Percentiles rank a stretch among this genome's conserved stretches.
Conservation (phyloP, 2,113 vertebrate genomes). For the Alligator sinensis region DNA sequence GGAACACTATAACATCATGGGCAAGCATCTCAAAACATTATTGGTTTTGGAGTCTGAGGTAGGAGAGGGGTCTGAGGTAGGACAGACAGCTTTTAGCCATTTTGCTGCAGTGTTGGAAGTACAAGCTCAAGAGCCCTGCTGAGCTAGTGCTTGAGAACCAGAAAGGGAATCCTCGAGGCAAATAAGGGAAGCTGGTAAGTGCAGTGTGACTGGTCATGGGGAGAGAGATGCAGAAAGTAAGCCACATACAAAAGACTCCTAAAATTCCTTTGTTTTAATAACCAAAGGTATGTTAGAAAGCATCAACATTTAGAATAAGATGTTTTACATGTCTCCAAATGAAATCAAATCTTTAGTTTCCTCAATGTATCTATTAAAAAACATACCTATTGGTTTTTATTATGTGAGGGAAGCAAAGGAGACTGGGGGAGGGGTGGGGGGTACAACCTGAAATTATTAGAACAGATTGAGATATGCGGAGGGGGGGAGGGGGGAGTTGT, state of each 20-base stretch:
- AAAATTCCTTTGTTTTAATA: background rate
- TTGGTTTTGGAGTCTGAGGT: background rate
- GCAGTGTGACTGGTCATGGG: background rate
- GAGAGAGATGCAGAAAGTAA: background rate
- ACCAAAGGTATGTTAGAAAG: background rate
- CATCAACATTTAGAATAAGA: background rate
- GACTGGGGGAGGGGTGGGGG: background rate
- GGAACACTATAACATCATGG: too few relatives aligned
- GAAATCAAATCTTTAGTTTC: background rate
- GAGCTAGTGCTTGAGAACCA: background rate
- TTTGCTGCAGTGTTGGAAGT: background rate
- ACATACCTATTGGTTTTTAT: too few relatives aligned
- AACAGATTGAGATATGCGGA: background rate
- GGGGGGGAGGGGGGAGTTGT: background rate
- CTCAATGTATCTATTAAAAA: background rate
- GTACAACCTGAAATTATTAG: background rate
- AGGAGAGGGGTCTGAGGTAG: background rate
- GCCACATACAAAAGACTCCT: background rate
- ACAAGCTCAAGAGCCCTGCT: background rate
- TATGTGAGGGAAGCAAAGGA: background rate
- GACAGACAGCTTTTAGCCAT: too few relatives aligned
- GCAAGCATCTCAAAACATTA: too few relatives aligned
- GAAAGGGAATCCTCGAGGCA: background rate
- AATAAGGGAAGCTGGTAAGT: background rate
- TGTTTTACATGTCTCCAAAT: background rate